Evolutionary conservation across 2,888 invertebrate genomes (phyloP), one percentile per base, ranked within the genome.

Genomic region (Caenorhabditis macrosperma): DNA sequence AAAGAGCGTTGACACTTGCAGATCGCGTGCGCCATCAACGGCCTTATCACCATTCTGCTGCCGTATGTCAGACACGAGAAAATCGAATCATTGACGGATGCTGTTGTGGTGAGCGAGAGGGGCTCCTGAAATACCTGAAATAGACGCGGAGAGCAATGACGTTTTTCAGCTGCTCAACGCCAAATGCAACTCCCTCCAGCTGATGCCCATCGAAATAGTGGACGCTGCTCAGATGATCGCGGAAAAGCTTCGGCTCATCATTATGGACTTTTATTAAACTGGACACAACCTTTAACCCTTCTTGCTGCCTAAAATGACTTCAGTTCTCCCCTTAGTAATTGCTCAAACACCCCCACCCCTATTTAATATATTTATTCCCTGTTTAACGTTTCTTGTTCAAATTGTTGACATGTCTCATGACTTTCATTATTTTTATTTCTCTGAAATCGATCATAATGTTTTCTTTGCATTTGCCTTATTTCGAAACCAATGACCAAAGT

Each of bases 381-480:
- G 41, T 9, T 30, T 59, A 15, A 3, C 44, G 5, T 1, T 44
- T 5, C 41, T 38, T 59, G 26, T 57, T 30, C n/a, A n/a, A n/a
- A n/a, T 64, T 63, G 57, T 74, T 64, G 72, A 57, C 64, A 74
- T 74, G 55, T 59, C 59, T 64, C 74, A 74, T 74, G 74, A 74
- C 74, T 55, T 61, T 71, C 44, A 33, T 17, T 26, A 33, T 38
- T 44, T 24, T 50, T 50, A 10, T 50, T 60, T 50, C 48, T 52
- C 15, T 1, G 26, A 46, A 20, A 20, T 46, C 48, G 15, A 17
- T 17, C 44, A 44, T 44, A 44, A 52, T 52, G n/a, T n/a, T 28
- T 5, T 26, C 10, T 17, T 3, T n/a, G 20, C 28, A 54, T 54
- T 15, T 54, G 48, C 44, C 44, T 44, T 44, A 44, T 44, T 44